Conservation (phyloP, 2,888 invertebrate species). For the Ctenicera cuprea region DNA sequence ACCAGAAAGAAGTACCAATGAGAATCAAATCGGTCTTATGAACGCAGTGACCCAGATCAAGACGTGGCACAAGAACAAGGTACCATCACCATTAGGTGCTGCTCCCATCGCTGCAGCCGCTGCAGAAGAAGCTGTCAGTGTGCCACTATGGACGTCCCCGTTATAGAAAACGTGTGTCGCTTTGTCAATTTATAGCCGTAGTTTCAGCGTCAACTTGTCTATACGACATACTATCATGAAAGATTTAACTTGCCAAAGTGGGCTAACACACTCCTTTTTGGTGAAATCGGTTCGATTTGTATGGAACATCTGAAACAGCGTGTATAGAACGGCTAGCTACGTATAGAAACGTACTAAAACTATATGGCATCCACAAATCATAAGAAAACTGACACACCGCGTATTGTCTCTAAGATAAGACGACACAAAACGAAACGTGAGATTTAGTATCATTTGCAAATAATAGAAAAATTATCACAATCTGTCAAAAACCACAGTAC, state of each 20-base stretch:
- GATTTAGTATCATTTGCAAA: too few relatives aligned
- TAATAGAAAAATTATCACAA: too few relatives aligned
- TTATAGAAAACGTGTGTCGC: conserved; percentile 44
- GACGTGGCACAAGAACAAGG: conserved; percentile 24
- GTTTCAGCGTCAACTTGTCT: conserved; percentile 28
- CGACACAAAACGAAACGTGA: too few relatives aligned
- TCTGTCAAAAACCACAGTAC: too few relatives aligned
- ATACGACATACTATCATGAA: conserved; percentile 10
- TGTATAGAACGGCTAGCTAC: too few relatives aligned
- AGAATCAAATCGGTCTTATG: neutral
- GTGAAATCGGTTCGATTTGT: conserved; percentile 6
- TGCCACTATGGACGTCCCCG: conserved; percentile 43
- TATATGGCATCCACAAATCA: too few relatives aligned
- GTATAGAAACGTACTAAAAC: too few relatives aligned
- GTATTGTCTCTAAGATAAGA: too few relatives aligned
- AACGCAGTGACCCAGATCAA: conserved; percentile 39
- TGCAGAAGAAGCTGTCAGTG: conserved; percentile 47
- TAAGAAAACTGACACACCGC: too few relatives aligned
- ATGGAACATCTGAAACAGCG: neutral
- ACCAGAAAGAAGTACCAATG: neutral
- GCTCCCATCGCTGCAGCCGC: conserved; percentile 25
- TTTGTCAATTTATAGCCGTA: conserved; percentile 35
- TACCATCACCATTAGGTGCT: conserved; percentile 24
- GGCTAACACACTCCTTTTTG: conserved; percentile 13
- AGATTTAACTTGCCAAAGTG: conserved; percentile 20